Percentiles rank a stretch among this genome's conserved stretches.
Conservation (phyloP, 2,113 vertebrate species). For the Scophthalmus maximus region DNA sequence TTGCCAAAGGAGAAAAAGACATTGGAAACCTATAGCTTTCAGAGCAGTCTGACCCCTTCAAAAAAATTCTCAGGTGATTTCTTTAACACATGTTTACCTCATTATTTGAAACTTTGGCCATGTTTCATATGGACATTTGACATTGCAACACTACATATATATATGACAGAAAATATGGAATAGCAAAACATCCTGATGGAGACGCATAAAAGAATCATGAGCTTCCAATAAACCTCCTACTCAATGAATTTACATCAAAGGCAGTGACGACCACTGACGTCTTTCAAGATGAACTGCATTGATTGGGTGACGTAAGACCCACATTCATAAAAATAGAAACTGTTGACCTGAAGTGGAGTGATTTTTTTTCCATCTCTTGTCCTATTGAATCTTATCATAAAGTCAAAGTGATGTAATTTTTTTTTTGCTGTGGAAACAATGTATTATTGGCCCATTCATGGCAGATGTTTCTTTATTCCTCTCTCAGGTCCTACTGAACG, state of each 20-base stretch:
- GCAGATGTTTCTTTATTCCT: neutral
- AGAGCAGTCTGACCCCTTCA: too few relatives aligned
- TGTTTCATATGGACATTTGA: neutral
- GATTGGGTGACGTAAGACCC: slow-evolving; percentile 23
- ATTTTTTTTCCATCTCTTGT: slow-evolving; percentile 8
- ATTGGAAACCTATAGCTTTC: too few relatives aligned
- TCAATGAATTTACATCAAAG: slow-evolving; percentile 49
- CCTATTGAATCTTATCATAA: slow-evolving; percentile 15
- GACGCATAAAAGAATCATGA: neutral
- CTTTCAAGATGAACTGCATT: slow-evolving; percentile 29
- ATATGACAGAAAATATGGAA: neutral
- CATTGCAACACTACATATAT: neutral
- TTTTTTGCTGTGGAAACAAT: neutral
- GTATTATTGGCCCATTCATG: neutral
- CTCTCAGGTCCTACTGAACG: neutral
- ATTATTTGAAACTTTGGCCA: too few relatives aligned
- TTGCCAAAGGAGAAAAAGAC: neutral
- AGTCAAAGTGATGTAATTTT: neutral
- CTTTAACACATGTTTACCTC: too few relatives aligned
- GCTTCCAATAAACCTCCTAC: neutral
- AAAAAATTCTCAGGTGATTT: too few relatives aligned
- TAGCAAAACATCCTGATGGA: neutral
- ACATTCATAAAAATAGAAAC: slow-evolving; percentile 38
- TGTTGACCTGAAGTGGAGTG: neutral
- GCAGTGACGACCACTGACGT: slow-evolving; percentile 38